Conservation (phyloP, 1,140 invertebrate species). For the Micrasema longulum region DNA sequence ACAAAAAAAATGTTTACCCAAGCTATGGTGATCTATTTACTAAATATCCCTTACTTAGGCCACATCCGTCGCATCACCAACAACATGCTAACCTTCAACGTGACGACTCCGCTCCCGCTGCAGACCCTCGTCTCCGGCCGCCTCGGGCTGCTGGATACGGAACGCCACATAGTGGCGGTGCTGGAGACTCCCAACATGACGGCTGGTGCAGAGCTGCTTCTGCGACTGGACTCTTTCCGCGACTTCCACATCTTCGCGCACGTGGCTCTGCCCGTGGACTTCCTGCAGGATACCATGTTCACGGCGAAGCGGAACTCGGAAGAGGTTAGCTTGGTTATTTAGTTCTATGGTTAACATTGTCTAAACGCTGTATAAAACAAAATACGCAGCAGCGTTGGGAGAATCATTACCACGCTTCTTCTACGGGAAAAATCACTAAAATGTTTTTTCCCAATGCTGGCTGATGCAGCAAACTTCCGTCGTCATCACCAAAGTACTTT, state of each 20-base stretch:
- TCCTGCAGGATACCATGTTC: slow-evolving; percentile 73
- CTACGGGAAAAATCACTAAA: too few species aligned
- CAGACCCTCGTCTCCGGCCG: slow-evolving; percentile 73
- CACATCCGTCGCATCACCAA: slow-evolving; percentile 74
- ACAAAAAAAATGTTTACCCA: too few species aligned
- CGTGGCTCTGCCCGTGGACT: slow-evolving; percentile 78
- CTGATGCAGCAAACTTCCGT: too few species aligned
- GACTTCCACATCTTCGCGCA: slow-evolving; percentile 80
- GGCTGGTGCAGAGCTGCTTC: slow-evolving; percentile 75
- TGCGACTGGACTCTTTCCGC: slow-evolving; percentile 68
- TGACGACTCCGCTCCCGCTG: slow-evolving; percentile 78
- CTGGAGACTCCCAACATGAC: slow-evolving; percentile 73
- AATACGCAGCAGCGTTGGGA: too few species aligned
- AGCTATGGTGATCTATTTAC: too few species aligned
- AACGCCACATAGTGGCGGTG: slow-evolving; percentile 78
- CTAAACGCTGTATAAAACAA: too few species aligned
- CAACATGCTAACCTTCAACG: slow-evolving; percentile 76
- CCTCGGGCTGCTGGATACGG: slow-evolving; percentile 77
- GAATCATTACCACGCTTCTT: too few species aligned
- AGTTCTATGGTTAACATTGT: too few species aligned
- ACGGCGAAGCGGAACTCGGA: slow-evolving; percentile 73
- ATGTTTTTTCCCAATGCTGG: too few species aligned
- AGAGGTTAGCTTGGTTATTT: slow-evolving; percentile 63
- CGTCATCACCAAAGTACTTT: too few species aligned
- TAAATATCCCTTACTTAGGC: too few species aligned